phyloP scores from a whole-genome alignment of 2,888 invertebrate genomes.

The Nezara viridula region DNA sequence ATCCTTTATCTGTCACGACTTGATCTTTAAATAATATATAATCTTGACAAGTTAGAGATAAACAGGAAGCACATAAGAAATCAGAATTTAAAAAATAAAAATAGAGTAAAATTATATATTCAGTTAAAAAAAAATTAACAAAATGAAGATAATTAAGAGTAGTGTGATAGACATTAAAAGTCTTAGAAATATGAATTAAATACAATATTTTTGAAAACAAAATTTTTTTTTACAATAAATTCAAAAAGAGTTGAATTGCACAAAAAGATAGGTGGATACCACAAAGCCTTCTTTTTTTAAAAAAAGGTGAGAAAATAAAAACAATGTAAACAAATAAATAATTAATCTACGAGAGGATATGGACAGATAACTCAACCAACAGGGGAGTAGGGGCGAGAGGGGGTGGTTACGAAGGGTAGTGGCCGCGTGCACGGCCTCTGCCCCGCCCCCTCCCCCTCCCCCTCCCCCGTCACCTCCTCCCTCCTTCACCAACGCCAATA shows the following conservation, averaged over 20 bases:
- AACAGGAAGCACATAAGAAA: not conserved
- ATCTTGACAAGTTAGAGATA: not conserved
- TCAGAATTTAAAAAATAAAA: not conserved
- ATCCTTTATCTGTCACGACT: not conserved
- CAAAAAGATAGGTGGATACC: not conserved
- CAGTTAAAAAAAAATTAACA: not conserved
- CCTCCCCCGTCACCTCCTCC: constrained; percentile 83
- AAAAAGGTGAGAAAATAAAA: not conserved
- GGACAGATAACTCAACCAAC: constrained; percentile 64
- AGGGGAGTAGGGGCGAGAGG: constrained; percentile 63
- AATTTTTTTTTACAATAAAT: not conserved
- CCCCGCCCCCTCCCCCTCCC: constrained; percentile 83
- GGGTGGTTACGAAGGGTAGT: constrained; percentile 66
- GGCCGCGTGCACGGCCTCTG: constrained; percentile 80
- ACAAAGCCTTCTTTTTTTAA: not conserved
- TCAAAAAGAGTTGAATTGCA: not conserved
- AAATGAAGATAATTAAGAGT: not conserved
- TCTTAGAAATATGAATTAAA: not conserved
- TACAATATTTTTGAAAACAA: not conserved
- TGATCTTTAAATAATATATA: not conserved
- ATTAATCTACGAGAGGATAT: constrained; percentile 58
- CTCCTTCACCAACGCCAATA: constrained; percentile 89
- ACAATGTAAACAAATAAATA: not conserved
- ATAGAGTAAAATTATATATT: not conserved
- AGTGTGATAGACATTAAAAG: not conserved